Percentiles rank a stretch among this genome's conserved stretches.
These are phyloP conservation scores for Nematostella vectensis DNA, from an alignment of 92 coral and sea anemone species.

Conservation along the genomic window DNA sequence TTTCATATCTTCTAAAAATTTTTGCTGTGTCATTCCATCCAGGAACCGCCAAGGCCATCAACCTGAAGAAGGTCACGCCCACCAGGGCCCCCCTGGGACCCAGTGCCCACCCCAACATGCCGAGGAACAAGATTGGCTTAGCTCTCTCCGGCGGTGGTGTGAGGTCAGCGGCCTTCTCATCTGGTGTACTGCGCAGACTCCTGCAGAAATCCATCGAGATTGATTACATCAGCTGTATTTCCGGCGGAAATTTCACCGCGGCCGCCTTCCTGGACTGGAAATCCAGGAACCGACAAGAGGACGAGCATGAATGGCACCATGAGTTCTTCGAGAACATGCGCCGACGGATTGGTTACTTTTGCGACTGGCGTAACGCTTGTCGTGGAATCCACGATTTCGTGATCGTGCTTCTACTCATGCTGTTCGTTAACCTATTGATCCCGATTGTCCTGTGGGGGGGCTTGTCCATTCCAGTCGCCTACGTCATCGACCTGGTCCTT, in stretches of 20 bases:
- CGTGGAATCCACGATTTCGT: slow-evolving; percentile 48
- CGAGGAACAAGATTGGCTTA: slow-evolving; percentile 44
- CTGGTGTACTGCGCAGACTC: slow-evolving; percentile 75
- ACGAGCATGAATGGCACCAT: slow-evolving; percentile 64
- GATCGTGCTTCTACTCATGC: slow-evolving; percentile 24
- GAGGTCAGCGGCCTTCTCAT: slow-evolving; percentile 73
- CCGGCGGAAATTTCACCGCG: slow-evolving; percentile 76
- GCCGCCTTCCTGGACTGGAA: slow-evolving; percentile 83
- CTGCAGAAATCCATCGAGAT: slow-evolving; percentile 56
- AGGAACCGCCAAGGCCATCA: background rate
- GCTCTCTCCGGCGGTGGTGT: slow-evolving; percentile 82
- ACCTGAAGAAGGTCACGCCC: slow-evolving; percentile 2
- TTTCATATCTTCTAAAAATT: too few species aligned
- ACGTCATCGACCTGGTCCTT: slow-evolving; percentile 57
- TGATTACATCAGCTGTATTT: slow-evolving; percentile 71
- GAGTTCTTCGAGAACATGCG: slow-evolving; percentile 75
- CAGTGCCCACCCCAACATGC: background rate
- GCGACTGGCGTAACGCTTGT: slow-evolving; percentile 49
- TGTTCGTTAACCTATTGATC: slow-evolving; percentile 55
- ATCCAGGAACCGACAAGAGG: slow-evolving; percentile 39
- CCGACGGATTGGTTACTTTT: slow-evolving; percentile 50
- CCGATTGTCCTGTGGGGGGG: slow-evolving; percentile 59
- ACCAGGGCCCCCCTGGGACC: background rate
- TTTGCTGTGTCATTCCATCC: too few species aligned
- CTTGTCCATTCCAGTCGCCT: slow-evolving; percentile 55